Base-by-base conservation (phyloP, 2,888 invertebrate genomes). In the Nephrotoma appendiculata region DNA sequence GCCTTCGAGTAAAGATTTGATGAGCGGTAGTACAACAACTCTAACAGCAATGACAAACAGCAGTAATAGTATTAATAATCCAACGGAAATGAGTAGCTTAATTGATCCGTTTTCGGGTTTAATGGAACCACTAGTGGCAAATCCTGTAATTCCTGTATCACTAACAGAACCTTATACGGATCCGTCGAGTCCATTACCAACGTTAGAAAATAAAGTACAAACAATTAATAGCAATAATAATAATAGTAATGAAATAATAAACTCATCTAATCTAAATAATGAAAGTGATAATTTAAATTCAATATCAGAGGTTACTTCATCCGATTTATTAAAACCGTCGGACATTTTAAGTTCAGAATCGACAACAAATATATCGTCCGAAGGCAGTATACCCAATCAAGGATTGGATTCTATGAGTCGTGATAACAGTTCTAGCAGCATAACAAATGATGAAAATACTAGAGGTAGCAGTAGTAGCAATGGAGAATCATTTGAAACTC, bases 61-160 rank as follows among this genome's bases (percentile, higher is more conserved):
- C 42, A 84, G 84, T 84, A 84, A 84, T 84, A 84, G 84, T 84
- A 85, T 44, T 19, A 85, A 44, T 44, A 31, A 19, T 44, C 44
- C 85, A 85, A 57, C 86, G 0, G 52, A 52, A 57, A 41, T 52
- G 41, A n/a, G 52, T 31, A 85, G 90, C 87, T 89, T 90, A 42
- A 87, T 89, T 42, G 88, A 89, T 87, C 87, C 88, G 11, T 89
- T 88, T 87, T 86, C 88, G n/a, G 88, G 87, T 87, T 87, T 87
- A 71, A 87, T 88, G 87, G 88, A 88, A 43, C 87, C 88, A 83
- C 87, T 88, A 85, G 45, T 87, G 9, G 86, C 86, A 41, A 44
- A 44, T 86, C 52, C 86, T 12, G 44, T 45, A 45, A 41, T 41
- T 4, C 41, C 57, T 43, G 41, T 41, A 57, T 86, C 86, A 9